phyloP scores from a whole-genome alignment of 1,140 invertebrate genomes.

The Drosophila pandora region DNA sequence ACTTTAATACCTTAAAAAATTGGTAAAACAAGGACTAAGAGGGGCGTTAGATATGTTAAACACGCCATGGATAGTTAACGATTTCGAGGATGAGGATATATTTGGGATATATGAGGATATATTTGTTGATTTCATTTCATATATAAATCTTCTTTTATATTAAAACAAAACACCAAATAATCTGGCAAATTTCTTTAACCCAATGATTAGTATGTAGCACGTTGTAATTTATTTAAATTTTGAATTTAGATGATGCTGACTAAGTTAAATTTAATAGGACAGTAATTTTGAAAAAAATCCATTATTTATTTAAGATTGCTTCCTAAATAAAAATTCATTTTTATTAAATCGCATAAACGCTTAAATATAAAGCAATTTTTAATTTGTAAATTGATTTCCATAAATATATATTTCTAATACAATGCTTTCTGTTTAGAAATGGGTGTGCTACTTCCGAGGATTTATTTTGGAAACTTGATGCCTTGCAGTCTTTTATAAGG shows the following conservation, averaged over 20 bases:
- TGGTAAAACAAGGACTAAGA: too few relatives aligned
- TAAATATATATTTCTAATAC: not conserved
- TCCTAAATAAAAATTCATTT: conserved; percentile 6
- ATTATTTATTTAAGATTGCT: not conserved
- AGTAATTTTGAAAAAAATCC: not conserved
- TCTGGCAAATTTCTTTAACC: not conserved
- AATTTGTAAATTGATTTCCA: not conserved
- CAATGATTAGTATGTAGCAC: not conserved
- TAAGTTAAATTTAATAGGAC: not conserved
- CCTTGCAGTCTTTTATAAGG: conserved; percentile 98
- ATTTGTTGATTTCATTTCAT: not conserved
- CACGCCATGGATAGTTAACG: too few relatives aligned
- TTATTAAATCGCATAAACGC: not conserved
- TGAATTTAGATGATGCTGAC: not conserved
- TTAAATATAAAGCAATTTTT: not conserved
- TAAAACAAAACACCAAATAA: not conserved
- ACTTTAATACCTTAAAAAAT: too few relatives aligned
- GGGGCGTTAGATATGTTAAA: too few relatives aligned
- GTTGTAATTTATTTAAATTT: not conserved
- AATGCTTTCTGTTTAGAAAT: conserved; percentile 86
- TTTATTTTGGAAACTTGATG: conserved; percentile 99
- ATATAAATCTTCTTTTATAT: not conserved
- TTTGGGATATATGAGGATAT: too few relatives aligned
- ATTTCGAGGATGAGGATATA: too few relatives aligned
- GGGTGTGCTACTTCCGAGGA: conserved; percentile 99